Conservation (phyloP, 2,113 vertebrate species). For the Rana temporaria region DNA sequence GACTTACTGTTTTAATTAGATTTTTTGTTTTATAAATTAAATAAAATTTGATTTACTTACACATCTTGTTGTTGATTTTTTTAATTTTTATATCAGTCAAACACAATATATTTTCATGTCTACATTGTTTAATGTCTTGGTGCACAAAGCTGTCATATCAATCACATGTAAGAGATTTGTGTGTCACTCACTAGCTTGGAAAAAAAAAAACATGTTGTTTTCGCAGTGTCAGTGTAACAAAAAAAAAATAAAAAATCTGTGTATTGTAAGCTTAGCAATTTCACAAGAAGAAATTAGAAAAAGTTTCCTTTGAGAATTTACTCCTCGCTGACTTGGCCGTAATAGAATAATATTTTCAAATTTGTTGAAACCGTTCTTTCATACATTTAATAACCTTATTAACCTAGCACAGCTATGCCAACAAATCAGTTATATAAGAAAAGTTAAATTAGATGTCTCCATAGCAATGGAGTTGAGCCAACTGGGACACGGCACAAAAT, state of each 20-base stretch:
- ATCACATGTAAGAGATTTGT: not conserved
- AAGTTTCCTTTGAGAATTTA: conserved; percentile 7
- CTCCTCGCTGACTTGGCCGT: not conserved
- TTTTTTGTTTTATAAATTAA: not conserved
- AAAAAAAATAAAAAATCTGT: not conserved
- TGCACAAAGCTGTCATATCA: conserved; percentile 3
- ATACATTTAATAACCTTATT: conserved; percentile 39
- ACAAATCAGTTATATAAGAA: conserved; percentile 9
- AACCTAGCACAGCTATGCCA: conserved; percentile 4
- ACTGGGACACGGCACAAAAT: conserved; percentile 31
- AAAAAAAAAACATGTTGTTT: conserved; percentile 8
- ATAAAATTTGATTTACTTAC: not conserved
- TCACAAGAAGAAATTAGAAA: conserved; percentile 6
- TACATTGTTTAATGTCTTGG: not conserved
- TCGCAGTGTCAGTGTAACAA: not conserved
- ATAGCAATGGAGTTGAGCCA: conserved; percentile 31
- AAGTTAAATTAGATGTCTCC: conserved; percentile 29
- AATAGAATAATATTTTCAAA: conserved; percentile 21
- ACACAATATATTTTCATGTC: not conserved
- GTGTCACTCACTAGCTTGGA: not conserved
- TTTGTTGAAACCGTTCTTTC: conserved; percentile 9
- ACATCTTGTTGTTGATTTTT: not conserved
- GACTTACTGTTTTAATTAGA: too few relatives aligned
- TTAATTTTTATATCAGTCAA: not conserved
- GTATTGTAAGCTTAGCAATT: conserved; percentile 21